Conservation (phyloP, 2,797 vertebrate species). For the Sebastolobus alascanus region DNA sequence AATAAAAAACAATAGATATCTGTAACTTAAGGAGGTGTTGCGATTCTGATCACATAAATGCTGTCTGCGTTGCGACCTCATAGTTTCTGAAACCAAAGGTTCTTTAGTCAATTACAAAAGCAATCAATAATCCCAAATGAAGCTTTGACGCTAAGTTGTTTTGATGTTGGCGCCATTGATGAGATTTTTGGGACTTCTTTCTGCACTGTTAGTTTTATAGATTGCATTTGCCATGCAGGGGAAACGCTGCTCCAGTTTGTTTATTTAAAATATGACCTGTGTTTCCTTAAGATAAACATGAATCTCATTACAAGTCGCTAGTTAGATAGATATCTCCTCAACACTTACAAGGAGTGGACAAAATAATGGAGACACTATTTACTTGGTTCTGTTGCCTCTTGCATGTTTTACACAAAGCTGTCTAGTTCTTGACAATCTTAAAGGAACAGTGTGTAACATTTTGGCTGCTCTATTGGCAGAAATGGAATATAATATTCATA, state of each 20-base stretch:
- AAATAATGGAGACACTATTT: slow-evolving; percentile 25
- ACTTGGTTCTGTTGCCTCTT: background rate
- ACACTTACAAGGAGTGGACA: background rate
- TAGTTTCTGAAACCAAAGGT: slow-evolving; percentile 59
- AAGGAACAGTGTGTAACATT: too few relatives aligned
- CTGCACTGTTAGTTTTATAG: slow-evolving; percentile 78
- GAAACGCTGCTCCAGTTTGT: slow-evolving; percentile 51
- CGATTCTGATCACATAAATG: slow-evolving; percentile 72
- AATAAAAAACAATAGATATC: background rate
- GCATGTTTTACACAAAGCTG: background rate
- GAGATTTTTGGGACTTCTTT: slow-evolving; percentile 70
- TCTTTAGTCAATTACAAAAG: slow-evolving; percentile 77
- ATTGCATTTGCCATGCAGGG: slow-evolving; percentile 70
- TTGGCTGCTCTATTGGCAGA: too few relatives aligned
- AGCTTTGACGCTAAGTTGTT: slow-evolving; percentile 70
- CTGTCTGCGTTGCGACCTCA: slow-evolving; percentile 35
- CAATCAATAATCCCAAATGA: slow-evolving; percentile 81
- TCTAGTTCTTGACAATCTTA: background rate
- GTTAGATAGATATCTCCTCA: background rate
- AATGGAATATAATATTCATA: too few relatives aligned
- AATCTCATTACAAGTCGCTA: slow-evolving; percentile 34
- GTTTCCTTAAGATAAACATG: slow-evolving; percentile 39
- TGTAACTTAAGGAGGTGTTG: slow-evolving; percentile 12
- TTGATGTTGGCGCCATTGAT: slow-evolving; percentile 72
- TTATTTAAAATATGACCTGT: slow-evolving; percentile 54